Evolutionary conservation across 2,113 vertebrate genomes (phyloP).

Genomic region (Pygoscelis antarcticus): DNA sequence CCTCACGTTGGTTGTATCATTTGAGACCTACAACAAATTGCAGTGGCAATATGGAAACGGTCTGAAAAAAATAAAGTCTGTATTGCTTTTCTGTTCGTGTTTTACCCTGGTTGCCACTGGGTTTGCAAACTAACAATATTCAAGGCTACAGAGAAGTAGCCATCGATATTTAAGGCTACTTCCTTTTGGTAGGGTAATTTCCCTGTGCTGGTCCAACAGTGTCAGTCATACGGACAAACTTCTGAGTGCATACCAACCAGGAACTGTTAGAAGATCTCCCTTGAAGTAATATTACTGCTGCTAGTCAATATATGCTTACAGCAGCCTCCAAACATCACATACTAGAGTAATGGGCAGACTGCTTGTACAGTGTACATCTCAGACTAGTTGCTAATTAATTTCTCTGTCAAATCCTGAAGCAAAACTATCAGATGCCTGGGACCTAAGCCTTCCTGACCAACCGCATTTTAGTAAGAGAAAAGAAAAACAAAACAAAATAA

Average conservation of each 20-base stretch:
- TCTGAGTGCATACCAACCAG: not conserved
- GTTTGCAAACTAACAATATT: not conserved
- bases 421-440: not conserved
- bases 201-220: not conserved
- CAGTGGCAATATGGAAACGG: not conserved
- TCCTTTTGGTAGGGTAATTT: not conserved
- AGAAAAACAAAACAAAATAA: not conserved
- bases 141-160: conserved; percentile 16
- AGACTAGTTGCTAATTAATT: conserved; percentile 16
- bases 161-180: not conserved
- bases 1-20: not conserved
- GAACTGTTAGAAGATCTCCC: not conserved
- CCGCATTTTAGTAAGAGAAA: not conserved
- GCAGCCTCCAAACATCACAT: not conserved
- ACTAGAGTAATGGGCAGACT: not conserved
- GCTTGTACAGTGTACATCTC: not conserved
- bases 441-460: conserved; percentile 13
- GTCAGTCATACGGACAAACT: not conserved
- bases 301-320: not conserved
- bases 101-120: not conserved
- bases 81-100: not conserved
- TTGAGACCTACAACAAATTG: not conserved
- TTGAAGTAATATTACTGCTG: not conserved
- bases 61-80: not conserved
- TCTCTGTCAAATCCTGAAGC: conserved; percentile 41